Evolutionary conservation across 2,113 vertebrate genomes (phyloP), one percentile per base, ranked within the genome.

Genomic region (Turdus rufiventris): DNA sequence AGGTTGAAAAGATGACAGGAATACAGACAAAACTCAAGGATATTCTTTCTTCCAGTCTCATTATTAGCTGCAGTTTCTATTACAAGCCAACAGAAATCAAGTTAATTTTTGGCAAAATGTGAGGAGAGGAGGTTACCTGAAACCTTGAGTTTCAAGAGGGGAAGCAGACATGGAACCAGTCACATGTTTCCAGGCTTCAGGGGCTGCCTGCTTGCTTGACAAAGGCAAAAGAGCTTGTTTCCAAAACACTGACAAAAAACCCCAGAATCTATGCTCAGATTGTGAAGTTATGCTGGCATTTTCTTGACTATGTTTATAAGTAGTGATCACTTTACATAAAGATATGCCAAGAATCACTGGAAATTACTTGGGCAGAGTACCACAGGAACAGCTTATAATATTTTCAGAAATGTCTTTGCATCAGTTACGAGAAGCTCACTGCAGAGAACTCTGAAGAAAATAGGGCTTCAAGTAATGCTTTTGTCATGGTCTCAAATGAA

Each of bases 251-350:
- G 83, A 91, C 84, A 91, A 87, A 91, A 21, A 4, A 5, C 12
- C 38, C 54, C 40, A 63, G 88, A 89, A 80, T 72, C 75, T 65
- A 29, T 26, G 42, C 60, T 93, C 54, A 89, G 50, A 82, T 40
- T 66, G 56, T 87, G 71, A 94, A 91, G 65, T 54, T 91, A 58
- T 25, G 16, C 58, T 89, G 92, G 78, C 86, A 91, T 92, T 89
- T 93, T 85, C 85, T 88, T 88, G 71, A 92, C 84, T 93, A 9
- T 92, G 80, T 96, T 96, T 94, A 20, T 83, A 85, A 91, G 80
- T 50, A 95, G 86, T 10, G 42, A 91, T 88, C 21, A 20, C 29
- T 87, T 85, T 63, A 56, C 66, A 63, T 3, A 79, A 24, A 80
- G 43, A 66, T n/a, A 84, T 71, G 54, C 61, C 80, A 93, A 73